phyloP scores from a whole-genome alignment of 2,797 vertebrate genomes.

The Vipera latastei region DNA sequence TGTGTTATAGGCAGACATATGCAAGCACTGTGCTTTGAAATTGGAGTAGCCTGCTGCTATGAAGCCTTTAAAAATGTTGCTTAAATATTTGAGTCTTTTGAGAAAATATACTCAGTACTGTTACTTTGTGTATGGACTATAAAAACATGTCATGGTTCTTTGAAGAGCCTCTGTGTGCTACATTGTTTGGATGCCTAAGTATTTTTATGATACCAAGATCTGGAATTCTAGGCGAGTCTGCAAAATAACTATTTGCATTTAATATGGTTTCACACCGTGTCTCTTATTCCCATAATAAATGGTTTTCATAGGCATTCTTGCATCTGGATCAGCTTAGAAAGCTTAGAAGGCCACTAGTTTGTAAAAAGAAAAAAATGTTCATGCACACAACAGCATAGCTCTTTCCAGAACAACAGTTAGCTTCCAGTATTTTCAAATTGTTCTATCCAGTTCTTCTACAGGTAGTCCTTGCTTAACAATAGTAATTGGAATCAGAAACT shows the following conservation, averaged over 20 bases:
- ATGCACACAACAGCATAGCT: not conserved
- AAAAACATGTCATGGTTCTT: slow-evolving; percentile 47
- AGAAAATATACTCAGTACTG: slow-evolving; percentile 59
- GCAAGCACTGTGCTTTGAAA: slow-evolving; percentile 16
- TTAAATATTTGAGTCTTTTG: slow-evolving; percentile 29
- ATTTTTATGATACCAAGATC: slow-evolving; percentile 44
- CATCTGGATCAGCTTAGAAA: rapidly evolving
- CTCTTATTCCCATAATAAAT: slow-evolving; percentile 18
- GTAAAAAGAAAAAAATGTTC: not conserved
- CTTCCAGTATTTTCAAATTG: rapidly evolving
- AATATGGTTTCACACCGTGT: slow-evolving; percentile 35
- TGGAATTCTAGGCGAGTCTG: slow-evolving; percentile 52
- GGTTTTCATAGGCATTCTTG: rapidly evolving
- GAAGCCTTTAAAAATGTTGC: slow-evolving; percentile 12
- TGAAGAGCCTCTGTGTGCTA: slow-evolving; percentile 57
- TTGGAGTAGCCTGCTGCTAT: slow-evolving; percentile 2
- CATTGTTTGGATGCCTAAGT: slow-evolving; percentile 50
- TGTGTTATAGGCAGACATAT: not conserved
- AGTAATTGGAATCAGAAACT: not conserved
- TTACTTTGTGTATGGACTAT: slow-evolving; percentile 44
- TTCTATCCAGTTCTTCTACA: not conserved
- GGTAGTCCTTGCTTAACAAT: not conserved
- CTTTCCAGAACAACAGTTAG: not conserved
- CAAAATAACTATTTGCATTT: slow-evolving; percentile 48
- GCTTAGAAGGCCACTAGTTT: not conserved